Percentiles rank a stretch among this genome's conserved stretches.
phyloP scores from a whole-genome alignment of 2,113 vertebrate species.

The Ceyx margarethae region DNA sequence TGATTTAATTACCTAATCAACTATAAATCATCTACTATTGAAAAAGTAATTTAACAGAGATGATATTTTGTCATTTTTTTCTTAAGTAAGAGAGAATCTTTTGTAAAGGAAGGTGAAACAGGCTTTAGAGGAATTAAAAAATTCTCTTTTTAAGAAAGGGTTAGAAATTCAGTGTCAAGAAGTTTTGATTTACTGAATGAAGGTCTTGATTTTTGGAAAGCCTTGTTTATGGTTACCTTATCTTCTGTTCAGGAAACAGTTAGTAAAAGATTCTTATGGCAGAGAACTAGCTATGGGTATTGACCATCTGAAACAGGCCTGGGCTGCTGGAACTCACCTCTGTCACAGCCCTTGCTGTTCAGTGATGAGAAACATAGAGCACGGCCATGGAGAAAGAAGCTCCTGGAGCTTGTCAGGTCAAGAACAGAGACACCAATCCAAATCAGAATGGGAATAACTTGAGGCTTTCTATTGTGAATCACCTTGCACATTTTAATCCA shows the following conservation, averaged over 20 bases:
- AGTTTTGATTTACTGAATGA: neutral
- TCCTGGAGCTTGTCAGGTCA: neutral
- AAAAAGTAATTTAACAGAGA: constrained; percentile 80
- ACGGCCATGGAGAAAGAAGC: neutral
- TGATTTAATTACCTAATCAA: constrained; percentile 88
- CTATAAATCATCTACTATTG: constrained; percentile 85
- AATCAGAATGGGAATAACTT: neutral
- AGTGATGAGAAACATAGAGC: neutral
- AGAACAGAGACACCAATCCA: neutral
- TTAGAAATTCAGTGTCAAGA: neutral
- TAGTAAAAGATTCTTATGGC: neutral
- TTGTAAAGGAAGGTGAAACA: constrained; percentile 31
- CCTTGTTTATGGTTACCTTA: neutral
- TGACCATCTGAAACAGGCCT: neutral
- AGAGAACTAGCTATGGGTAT: neutral
- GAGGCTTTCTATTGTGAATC: neutral
- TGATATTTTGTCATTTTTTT: constrained; percentile 75
- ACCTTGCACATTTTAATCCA: neutral
- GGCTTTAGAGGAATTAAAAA: constrained; percentile 15
- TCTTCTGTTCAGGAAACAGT: neutral
- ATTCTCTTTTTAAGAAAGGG: neutral
- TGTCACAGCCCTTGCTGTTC: neutral
- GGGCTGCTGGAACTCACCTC: neutral
- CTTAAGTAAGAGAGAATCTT: constrained; percentile 57
- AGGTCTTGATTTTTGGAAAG: neutral